These are phyloP conservation scores for Channa maculata DNA, from an alignment of 2,113 vertebrate genomes.

Conservation along the genomic window DNA sequence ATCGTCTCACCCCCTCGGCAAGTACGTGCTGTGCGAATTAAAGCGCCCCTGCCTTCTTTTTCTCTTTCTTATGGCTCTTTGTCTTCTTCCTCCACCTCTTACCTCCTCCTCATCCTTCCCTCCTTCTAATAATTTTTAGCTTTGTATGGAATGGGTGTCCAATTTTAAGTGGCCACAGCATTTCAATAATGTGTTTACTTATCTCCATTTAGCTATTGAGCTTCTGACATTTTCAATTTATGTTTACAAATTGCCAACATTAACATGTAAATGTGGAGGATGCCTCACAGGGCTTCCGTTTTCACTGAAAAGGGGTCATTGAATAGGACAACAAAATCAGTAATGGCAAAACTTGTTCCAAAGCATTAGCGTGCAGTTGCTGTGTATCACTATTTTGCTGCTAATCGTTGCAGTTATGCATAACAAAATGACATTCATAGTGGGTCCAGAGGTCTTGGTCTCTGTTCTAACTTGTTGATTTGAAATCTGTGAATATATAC, in stretches of 20 bases:
- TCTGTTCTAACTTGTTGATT: conserved; percentile 25
- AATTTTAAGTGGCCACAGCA: conserved; percentile 75
- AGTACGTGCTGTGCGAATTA: conserved; percentile 82
- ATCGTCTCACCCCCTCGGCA: conserved; percentile 83
- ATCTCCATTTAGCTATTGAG: conserved; percentile 83
- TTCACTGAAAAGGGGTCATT: conserved; percentile 73
- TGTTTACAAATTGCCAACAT: conserved; percentile 84
- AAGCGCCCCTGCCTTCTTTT: conserved; percentile 77
- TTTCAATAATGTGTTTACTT: conserved; percentile 81
- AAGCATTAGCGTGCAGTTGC: conserved; percentile 53
- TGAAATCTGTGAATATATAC: background rate
- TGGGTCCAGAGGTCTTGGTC: conserved; percentile 32
- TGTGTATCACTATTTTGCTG: conserved; percentile 42
- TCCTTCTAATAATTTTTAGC: conserved; percentile 61
- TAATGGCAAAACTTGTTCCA: conserved; percentile 68
- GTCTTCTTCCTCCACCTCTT: conserved; percentile 62
- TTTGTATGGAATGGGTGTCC: conserved; percentile 71
- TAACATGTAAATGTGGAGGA: conserved; percentile 81
- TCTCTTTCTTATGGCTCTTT: conserved; percentile 69
- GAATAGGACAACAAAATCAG: conserved; percentile 69
- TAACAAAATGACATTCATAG: conserved; percentile 34
- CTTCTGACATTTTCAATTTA: conserved; percentile 84
- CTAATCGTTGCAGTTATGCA: conserved; percentile 60
- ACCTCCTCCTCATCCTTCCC: conserved; percentile 45
- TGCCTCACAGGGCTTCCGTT: conserved; percentile 73